These are phyloP conservation scores for Vanacampus margaritifer DNA, from an alignment of 2,113 vertebrate genomes.

Conservation along the genomic window DNA sequence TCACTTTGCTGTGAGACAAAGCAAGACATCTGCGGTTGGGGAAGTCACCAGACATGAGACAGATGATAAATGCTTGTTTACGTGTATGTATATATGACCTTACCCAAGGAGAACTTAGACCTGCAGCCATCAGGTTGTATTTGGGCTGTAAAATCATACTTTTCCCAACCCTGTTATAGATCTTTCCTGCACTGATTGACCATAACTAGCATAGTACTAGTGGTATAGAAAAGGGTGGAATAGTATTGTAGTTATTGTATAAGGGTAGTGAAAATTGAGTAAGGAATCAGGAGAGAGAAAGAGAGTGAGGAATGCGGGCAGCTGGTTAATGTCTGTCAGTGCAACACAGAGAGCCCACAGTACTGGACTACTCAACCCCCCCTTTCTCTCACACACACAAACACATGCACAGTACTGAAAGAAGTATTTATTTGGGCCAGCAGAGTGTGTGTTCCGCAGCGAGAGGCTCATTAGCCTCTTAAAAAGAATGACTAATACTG, in stretches of 20 bases:
- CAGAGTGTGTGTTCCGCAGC: conserved; percentile 52
- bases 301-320: conserved; percentile 60
- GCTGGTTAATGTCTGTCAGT: conserved; percentile 70
- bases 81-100: too few relatives aligned
- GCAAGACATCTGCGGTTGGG: too few relatives aligned
- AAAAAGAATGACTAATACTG: conserved; percentile 9
- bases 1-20: not conserved
- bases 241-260: conserved; percentile 25
- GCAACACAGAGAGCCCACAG: conserved; percentile 65
- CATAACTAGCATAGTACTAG: not conserved
- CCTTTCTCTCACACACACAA: conserved; percentile 19
- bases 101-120: too few relatives aligned
- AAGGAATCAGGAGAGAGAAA: conserved; percentile 43
- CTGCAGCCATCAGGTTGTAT: too few relatives aligned
- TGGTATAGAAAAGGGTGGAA: not conserved
- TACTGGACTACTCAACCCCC: conserved; percentile 39
- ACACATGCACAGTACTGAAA: conserved; percentile 53
- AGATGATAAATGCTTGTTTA: not conserved
- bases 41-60: not conserved
- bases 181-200: not conserved
- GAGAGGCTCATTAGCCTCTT: conserved; percentile 39
- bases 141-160: not conserved
- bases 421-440: conserved; percentile 65
- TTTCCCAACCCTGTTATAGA: not conserved
- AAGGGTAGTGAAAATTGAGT: conserved; percentile 51